Evolutionary conservation across 2,113 vertebrate genomes (phyloP).

Genomic region (Accipiter cooperii): DNA sequence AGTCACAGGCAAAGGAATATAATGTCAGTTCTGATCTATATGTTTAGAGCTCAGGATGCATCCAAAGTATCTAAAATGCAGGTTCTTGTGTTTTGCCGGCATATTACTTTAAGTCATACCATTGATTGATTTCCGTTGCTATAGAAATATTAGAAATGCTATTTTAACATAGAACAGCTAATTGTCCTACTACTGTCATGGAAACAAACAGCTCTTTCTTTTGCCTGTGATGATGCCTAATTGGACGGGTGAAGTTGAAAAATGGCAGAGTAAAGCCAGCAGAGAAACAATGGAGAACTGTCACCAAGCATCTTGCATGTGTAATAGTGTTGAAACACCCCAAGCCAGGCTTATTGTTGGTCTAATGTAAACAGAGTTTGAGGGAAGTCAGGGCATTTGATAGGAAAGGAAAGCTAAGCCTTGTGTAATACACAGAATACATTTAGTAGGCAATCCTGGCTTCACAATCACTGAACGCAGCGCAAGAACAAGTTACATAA

Average conservation of each 20-base stretch:
- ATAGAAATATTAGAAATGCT: constrained; percentile 60
- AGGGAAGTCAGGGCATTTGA: background rate
- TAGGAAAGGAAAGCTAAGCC: background rate
- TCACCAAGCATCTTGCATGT: background rate
- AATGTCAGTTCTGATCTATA: background rate
- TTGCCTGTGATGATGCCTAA: background rate
- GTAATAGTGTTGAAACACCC: background rate
- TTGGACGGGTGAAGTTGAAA: background rate
- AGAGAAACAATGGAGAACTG: background rate
- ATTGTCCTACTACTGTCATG: constrained; percentile 67
- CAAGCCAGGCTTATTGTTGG: background rate
- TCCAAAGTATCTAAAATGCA: background rate
- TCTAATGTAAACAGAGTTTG: background rate
- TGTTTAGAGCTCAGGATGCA: background rate
- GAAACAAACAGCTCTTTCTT: constrained; percentile 48
- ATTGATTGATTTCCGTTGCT: constrained; percentile 65
- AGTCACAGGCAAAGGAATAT: background rate
- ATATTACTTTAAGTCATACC: constrained; percentile 49
- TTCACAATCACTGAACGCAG: background rate
- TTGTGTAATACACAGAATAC: background rate
- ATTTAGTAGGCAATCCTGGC: background rate
- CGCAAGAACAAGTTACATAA: background rate
- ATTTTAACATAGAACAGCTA: constrained; percentile 66
- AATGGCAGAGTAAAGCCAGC: background rate
- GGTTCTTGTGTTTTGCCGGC: background rate